Evolutionary conservation across 2,797 vertebrate species (phyloP).

Genomic region (Enteromius thamalakanensis): DNA sequence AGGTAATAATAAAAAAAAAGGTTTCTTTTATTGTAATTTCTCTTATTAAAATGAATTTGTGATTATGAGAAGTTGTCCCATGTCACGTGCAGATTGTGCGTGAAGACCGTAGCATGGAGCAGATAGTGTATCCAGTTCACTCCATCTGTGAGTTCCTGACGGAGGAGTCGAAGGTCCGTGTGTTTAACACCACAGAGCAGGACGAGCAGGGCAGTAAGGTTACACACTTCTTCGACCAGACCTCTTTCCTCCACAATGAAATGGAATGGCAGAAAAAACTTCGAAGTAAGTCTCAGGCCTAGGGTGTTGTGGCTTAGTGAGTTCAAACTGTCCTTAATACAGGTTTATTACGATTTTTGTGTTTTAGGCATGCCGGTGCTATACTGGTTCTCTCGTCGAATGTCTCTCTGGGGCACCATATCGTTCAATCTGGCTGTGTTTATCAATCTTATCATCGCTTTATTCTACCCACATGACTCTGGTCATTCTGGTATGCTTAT

Average conservation of each 20-base stretch:
- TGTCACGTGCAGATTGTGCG: constrained; percentile 85
- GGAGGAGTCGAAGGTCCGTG: constrained; percentile 89
- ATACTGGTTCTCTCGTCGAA: constrained; percentile 97
- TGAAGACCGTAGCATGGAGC: constrained; percentile 96
- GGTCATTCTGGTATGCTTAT: constrained; percentile 69
- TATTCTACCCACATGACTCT: constrained; percentile 91
- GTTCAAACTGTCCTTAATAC: not conserved
- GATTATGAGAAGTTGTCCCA: not conserved
- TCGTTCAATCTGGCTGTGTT: constrained; percentile 98
- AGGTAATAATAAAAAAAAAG: constrained; percentile 71
- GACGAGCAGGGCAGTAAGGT: constrained; percentile 99
- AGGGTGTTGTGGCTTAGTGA: not conserved
- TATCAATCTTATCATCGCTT: constrained; percentile 98
- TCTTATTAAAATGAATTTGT: not conserved
- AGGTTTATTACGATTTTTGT: constrained; percentile 12
- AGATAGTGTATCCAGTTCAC: constrained; percentile 95
- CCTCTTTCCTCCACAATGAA: constrained; percentile 94
- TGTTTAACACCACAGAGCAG: constrained; percentile 95
- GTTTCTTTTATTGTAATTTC: not conserved
- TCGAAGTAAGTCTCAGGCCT: constrained; percentile 78
- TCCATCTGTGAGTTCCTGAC: constrained; percentile 95
- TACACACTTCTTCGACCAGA: constrained; percentile 95
- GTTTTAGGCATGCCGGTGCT: constrained; percentile 91
- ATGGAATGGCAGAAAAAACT: constrained; percentile 99
- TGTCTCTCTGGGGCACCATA: constrained; percentile 96